Evolutionary conservation across 1,140 invertebrate species (phyloP).

Genomic region (Thaumatotibia leucotreta): DNA sequence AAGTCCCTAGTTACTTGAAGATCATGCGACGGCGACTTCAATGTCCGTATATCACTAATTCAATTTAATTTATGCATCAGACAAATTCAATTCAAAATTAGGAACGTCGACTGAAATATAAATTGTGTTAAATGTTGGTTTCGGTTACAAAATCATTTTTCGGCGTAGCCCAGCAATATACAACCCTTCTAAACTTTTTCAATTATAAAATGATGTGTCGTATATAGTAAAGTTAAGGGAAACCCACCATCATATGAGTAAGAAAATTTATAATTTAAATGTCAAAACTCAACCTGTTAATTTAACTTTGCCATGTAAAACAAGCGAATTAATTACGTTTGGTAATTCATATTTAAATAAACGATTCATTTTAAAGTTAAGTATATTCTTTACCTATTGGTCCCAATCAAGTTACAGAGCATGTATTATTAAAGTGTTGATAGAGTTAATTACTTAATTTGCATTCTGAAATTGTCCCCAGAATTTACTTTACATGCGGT

Average conservation of each 20-base stretch:
- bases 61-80: no score
- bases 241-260: background rate
- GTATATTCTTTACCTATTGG: background rate
- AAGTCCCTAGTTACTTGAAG: no score
- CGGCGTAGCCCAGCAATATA: background rate
- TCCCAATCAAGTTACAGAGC: background rate
- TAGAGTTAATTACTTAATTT: conserved; percentile 1
- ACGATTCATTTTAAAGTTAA: background rate
- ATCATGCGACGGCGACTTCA: no score
- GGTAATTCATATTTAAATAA: background rate
- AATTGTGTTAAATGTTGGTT: no score
- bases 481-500: background rate
- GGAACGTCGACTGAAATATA: no score
- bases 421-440: background rate
- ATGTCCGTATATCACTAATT: no score
- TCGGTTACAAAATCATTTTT: background rate
- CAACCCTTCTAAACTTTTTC: conserved; percentile 16
- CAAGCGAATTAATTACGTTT: background rate
- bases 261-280: background rate
- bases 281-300: background rate
- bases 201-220: conserved; percentile 18
- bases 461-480: background rate
- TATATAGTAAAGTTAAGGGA: conserved; percentile 1
- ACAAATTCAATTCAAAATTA: no score
- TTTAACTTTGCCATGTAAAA: background rate